Percentiles rank a stretch among this genome's conserved stretches.
Conservation (phyloP, 2,113 vertebrate genomes). For the Carassius auratus region DNA sequence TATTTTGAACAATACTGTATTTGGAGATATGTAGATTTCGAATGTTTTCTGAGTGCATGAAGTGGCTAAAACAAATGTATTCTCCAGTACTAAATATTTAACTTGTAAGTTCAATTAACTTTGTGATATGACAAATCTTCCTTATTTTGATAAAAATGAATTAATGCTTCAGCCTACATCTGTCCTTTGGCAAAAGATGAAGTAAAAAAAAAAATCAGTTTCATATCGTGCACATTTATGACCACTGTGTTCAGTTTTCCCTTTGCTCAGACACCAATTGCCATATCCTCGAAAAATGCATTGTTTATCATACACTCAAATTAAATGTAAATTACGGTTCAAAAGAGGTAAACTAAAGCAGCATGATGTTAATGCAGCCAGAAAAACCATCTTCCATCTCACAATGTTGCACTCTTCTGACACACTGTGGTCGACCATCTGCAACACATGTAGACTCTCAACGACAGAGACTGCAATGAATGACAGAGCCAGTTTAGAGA, state of each 20-base stretch:
- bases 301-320: background rate
- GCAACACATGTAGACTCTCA: background rate
- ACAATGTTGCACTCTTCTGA: slow-evolving; percentile 26
- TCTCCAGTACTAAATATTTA: background rate
- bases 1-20: background rate
- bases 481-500: slow-evolving; percentile 16
- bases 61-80: background rate
- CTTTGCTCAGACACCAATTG: background rate
- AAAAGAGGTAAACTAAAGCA: background rate
- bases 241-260: background rate
- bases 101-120: background rate
- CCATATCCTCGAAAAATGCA: background rate
- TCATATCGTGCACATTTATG: slow-evolving; percentile 2
- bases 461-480: background rate
- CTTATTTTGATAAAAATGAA: background rate
- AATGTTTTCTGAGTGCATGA: background rate
- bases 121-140: background rate
- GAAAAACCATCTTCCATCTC: background rate
- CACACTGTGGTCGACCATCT: slow-evolving; percentile 25
- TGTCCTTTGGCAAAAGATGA: background rate
- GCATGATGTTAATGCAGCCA: background rate
- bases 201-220: slow-evolving; percentile 3
- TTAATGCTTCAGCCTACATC: background rate
- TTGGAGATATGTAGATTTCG: background rate
- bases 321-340: background rate